These are phyloP conservation scores for Hanleya hanleyi DNA, from an alignment of 2,888 invertebrate genomes.

Conservation along the genomic window DNA sequence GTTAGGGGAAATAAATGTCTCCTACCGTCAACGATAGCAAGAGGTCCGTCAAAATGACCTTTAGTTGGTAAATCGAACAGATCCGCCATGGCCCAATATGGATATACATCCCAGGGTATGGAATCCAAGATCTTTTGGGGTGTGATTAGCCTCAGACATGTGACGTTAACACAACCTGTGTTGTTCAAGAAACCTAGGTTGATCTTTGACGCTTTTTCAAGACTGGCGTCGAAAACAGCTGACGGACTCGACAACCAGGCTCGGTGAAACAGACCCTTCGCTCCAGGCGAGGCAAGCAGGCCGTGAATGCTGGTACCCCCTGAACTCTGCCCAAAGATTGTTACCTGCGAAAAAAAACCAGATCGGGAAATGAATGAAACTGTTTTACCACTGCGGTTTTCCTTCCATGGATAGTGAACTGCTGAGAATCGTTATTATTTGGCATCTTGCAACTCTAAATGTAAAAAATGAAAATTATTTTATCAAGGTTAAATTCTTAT, in stretches of 20 bases:
- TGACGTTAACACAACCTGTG: not conserved
- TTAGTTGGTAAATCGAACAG: constrained; percentile 52
- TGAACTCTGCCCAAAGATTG: constrained; percentile 88
- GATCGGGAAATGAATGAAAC: too few species aligned
- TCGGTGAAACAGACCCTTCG: constrained; percentile 80
- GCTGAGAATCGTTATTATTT: too few species aligned
- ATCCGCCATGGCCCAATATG: constrained; percentile 56
- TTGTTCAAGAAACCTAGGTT: constrained; percentile 51
- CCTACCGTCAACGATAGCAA: constrained; percentile 55
- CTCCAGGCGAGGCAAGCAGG: constrained; percentile 77
- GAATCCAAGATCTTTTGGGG: constrained; percentile 49
- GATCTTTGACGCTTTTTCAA: constrained; percentile 49
- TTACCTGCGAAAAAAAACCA: constrained; percentile 77
- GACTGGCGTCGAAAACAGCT: constrained; percentile 54
- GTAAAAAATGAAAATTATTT: too few species aligned
- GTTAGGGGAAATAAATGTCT: too few species aligned
- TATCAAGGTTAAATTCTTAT: too few species aligned
- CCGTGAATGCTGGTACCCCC: constrained; percentile 89
- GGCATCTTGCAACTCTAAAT: too few species aligned
- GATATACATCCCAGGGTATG: constrained; percentile 55
- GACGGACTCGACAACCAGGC: constrained; percentile 74
- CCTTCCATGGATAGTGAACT: too few species aligned
- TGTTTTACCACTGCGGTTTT: too few species aligned
- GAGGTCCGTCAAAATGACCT: constrained; percentile 42
- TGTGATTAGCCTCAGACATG: constrained; percentile 35